Evolutionary conservation across 2,888 invertebrate species (phyloP), one percentile per base, ranked within the genome.

Genomic region (Carabus problematicus): DNA sequence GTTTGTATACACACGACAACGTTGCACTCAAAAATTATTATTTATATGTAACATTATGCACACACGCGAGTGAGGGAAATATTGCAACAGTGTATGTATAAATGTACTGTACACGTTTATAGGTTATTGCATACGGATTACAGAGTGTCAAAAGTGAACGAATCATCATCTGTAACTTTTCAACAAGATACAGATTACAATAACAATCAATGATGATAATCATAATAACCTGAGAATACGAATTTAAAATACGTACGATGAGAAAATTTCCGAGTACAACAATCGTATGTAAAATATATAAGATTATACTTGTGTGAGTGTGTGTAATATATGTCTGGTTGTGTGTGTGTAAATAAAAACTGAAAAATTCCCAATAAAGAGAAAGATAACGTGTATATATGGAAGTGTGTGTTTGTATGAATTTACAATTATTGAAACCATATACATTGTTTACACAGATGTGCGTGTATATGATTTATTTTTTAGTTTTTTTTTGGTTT

Each of bases 81-180:
- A 59, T 66, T 66, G 66, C 66, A 66, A 66, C 40, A 59, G 49
- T 66, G 66, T 66, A 45, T 40, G 41, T 8, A 29, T n/a, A n/a
- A n/a, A n/a, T 56, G 29, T 29, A 49, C 59, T 64, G 42, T 56
- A 64, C 64, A 64, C 64, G 14, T 29, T 29, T 29, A 29, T 29
- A 29, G 29, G 29, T 66, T 66, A 67, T 67, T 67, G 67, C 67
- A 45, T 67, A 60, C 41, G 49, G n/a, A n/a, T n/a, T n/a, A n/a
- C n/a, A n/a, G n/a, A 54, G 41, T 52, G 43, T 29, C 29, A 29
- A 29, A 45, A 45, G 45, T 45, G 45, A 45, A 11, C 3, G 45
- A 45, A 45, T 12, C 45, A 45, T 12, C 11, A 45, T 12, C 14
- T 45, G 45, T 12, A 14, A 45, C 11, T 45, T 18, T 52, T 52